phyloP scores from a whole-genome alignment of 2,113 vertebrate species.

The Oncorhynchus gorbuscha region DNA sequence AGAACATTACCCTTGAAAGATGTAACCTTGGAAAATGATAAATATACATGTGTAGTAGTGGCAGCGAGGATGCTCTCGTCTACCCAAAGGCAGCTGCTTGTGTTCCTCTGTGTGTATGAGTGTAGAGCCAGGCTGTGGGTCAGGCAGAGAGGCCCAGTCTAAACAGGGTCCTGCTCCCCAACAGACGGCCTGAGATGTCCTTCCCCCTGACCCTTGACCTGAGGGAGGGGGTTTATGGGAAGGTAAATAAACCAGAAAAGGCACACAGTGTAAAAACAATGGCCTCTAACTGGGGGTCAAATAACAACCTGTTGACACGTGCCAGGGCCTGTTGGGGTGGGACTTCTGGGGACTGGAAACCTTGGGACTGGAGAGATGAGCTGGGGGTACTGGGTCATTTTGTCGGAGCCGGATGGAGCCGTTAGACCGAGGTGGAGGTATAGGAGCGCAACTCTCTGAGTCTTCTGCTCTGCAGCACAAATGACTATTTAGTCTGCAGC shows the following conservation, averaged over 20 bases:
- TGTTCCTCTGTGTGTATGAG: no score
- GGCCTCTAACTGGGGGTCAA: slow-evolving; percentile 2
- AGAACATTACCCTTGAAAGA: no score
- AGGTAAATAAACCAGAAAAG: slow-evolving; percentile 28
- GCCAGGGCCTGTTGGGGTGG: no score
- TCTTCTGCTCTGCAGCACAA: slow-evolving; percentile 48
- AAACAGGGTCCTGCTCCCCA: slow-evolving; percentile 1
- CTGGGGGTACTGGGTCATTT: no score
- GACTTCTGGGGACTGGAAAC: background rate
- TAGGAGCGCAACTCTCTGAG: slow-evolving; percentile 1
- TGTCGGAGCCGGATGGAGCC: background rate
- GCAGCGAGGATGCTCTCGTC: background rate
- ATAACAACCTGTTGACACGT: slow-evolving; percentile 7
- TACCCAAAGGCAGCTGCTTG: no score
- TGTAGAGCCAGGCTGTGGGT: no score
- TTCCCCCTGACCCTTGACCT: slow-evolving; percentile 2
- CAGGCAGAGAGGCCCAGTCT: background rate
- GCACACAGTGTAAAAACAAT: slow-evolving; percentile 16
- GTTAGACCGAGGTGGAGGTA: background rate
- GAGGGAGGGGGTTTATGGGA: background rate
- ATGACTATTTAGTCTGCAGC: slow-evolving; percentile 72
- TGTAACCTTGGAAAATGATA: no score
- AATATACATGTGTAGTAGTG: no score
- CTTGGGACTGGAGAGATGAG: no score
- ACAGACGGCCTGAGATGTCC: background rate